phyloP scores from a whole-genome alignment of 2,888 invertebrate genomes.

The Campaea margaritaria region DNA sequence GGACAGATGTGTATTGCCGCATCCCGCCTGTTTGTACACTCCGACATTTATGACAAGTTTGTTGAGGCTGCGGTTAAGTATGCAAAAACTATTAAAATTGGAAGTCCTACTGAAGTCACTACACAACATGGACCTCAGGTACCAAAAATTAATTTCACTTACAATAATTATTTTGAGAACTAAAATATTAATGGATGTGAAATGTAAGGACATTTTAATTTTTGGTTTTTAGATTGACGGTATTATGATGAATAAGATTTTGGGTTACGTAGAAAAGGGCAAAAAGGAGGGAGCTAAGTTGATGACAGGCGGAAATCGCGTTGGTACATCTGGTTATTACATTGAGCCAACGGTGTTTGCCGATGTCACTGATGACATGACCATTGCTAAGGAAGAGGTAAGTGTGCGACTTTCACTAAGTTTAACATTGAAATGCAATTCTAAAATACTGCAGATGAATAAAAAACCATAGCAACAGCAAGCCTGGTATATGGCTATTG shows the following conservation, averaged over 20 bases:
- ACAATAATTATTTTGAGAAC: too few relatives aligned
- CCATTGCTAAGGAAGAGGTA: conserved; percentile 91
- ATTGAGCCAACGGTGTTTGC: conserved; percentile 92
- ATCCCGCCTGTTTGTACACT: conserved; percentile 66
- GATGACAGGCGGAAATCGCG: conserved; percentile 87
- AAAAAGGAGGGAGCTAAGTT: conserved; percentile 92
- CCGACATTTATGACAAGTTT: conserved; percentile 91
- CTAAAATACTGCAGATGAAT: too few relatives aligned
- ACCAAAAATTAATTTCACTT: too few relatives aligned
- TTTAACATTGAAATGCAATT: too few relatives aligned
- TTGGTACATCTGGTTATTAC: conserved; percentile 89
- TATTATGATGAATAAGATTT: conserved; percentile 89
- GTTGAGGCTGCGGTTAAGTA: conserved; percentile 88
- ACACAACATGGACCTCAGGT: conserved; percentile 63
- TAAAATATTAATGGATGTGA: too few relatives aligned
- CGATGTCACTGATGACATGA: conserved; percentile 90
- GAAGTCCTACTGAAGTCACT: conserved; percentile 64
- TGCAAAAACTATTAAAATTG: conserved; percentile 89
- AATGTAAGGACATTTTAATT: neutral
- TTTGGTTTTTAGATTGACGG: conserved; percentile 85
- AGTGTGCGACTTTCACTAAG: too few relatives aligned
- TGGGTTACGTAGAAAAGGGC: conserved; percentile 90
- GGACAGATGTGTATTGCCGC: conserved; percentile 68
- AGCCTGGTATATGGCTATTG: too few relatives aligned
- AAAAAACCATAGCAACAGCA: too few relatives aligned